These are phyloP conservation scores for Pseudomyrmex dendroicus DNA, from an alignment of 1,140 invertebrate genomes.

Conservation along the genomic window DNA sequence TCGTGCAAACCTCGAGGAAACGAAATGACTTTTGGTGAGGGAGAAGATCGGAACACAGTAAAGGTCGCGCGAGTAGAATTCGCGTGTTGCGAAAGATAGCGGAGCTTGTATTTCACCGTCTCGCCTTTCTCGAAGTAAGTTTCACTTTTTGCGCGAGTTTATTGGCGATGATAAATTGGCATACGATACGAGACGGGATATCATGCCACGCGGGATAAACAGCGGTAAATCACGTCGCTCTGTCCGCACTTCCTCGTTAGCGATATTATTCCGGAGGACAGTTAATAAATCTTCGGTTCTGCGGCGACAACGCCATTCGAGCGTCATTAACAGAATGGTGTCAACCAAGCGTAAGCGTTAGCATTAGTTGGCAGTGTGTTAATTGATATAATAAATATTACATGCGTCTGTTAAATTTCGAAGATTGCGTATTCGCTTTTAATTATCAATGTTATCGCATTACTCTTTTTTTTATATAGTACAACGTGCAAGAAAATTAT, in stretches of 20 bases:
- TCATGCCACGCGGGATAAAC: conserved; percentile 51
- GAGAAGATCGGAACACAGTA: conserved; percentile 4
- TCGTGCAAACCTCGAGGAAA: conserved; percentile 12
- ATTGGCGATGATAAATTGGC: conserved; percentile 61
- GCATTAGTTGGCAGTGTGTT: neutral
- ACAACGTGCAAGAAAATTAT: neutral
- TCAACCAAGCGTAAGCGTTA: neutral
- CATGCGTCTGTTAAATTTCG: neutral
- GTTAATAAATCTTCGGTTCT: neutral
- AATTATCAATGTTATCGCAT: too few relatives aligned
- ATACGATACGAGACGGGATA: conserved; percentile 49
- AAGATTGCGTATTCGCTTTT: too few relatives aligned
- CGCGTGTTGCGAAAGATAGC: neutral
- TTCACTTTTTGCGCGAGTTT: conserved; percentile 35
- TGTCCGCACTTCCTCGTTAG: conserved; percentile 22
- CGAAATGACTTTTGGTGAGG: neutral
- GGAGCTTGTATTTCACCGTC: neutral
- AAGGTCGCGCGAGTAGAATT: conserved; percentile 6
- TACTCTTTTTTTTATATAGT: too few relatives aligned
- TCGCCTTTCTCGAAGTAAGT: neutral
- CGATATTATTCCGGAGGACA: neutral
- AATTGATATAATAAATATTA: neutral
- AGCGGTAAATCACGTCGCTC: conserved; percentile 63
- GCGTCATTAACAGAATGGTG: neutral
- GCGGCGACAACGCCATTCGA: neutral